A percentile compares a stretch with the other conserved stretches of the same genome.
phyloP scores from a whole-genome alignment of 2,888 invertebrate species.

The Catocala nupta region DNA sequence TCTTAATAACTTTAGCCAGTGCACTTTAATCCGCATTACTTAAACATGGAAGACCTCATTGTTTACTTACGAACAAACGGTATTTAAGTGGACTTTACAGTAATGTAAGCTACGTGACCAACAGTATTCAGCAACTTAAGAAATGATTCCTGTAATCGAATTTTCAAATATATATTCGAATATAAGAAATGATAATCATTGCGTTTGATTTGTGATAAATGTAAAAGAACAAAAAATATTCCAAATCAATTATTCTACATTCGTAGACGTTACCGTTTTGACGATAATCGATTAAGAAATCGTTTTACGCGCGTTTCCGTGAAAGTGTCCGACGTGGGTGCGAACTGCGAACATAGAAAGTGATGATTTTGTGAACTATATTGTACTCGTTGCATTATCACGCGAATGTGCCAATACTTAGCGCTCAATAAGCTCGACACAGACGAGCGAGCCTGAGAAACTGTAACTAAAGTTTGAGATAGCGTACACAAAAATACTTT shows the following conservation, averaged over 20 bases:
- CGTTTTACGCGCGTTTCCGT: constrained; percentile 77
- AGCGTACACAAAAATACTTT: too few species aligned
- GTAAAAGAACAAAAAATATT: constrained; percentile 55
- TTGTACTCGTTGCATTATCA: constrained; percentile 39
- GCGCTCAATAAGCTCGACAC: neutral
- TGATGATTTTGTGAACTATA: constrained; percentile 60
- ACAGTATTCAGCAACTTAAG: neutral
- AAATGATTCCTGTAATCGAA: too few species aligned
- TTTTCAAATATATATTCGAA: neutral
- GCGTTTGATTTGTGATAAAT: neutral
- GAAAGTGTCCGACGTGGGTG: constrained; percentile 76
- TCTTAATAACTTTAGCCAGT: constrained; percentile 5
- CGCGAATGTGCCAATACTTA: constrained; percentile 15
- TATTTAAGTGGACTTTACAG: neutral
- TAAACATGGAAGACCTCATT: neutral
- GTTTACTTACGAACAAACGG: too few species aligned
- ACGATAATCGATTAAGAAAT: constrained; percentile 78
- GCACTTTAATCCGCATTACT: constrained; percentile 7
- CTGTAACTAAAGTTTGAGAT: too few species aligned
- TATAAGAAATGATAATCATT: neutral
- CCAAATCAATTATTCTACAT: constrained; percentile 76
- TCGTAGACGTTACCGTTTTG: constrained; percentile 78
- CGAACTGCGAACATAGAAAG: constrained; percentile 68
- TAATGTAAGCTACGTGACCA: neutral
- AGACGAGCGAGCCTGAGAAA: neutral